These are phyloP conservation scores for Apodemia hepburni DNA, from an alignment of 2,888 invertebrate species.

Conservation along the genomic window DNA sequence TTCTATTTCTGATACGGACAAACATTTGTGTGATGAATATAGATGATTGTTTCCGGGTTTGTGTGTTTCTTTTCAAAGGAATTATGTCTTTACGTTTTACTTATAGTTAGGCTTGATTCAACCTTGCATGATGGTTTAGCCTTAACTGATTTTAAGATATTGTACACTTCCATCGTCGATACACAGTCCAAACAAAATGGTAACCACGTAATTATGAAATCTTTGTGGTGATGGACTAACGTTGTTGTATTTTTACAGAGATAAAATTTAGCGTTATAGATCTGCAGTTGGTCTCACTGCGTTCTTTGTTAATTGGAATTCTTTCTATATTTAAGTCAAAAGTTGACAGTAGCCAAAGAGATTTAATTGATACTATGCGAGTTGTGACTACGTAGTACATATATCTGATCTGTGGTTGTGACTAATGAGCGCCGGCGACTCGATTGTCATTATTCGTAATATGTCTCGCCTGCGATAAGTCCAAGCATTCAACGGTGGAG, in stretches of 20 bases:
- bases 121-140: too few relatives aligned
- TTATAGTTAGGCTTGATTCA: too few relatives aligned
- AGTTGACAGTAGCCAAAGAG: neutral
- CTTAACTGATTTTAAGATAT: neutral
- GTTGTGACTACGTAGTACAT: slow-evolving; percentile 33
- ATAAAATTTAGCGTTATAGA: neutral
- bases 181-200: too few relatives aligned
- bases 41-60: too few relatives aligned
- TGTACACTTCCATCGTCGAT: too few relatives aligned
- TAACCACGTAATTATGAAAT: neutral
- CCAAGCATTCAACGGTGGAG: slow-evolving; percentile 34
- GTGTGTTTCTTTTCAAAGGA: too few relatives aligned
- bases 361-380: slow-evolving; percentile 18
- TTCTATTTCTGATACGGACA: too few relatives aligned
- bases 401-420: too few relatives aligned
- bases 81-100: too few relatives aligned
- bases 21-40: too few relatives aligned
- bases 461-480: slow-evolving; percentile 29
- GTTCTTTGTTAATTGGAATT: slow-evolving; percentile 1
- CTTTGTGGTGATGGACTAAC: neutral
- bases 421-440: slow-evolving; percentile 33
- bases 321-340: slow-evolving; percentile 1
- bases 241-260: neutral
- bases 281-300: neutral
- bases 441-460: slow-evolving; percentile 32